phyloP scores from a whole-genome alignment of 2,113 vertebrate species.

The Albula goreensis region DNA sequence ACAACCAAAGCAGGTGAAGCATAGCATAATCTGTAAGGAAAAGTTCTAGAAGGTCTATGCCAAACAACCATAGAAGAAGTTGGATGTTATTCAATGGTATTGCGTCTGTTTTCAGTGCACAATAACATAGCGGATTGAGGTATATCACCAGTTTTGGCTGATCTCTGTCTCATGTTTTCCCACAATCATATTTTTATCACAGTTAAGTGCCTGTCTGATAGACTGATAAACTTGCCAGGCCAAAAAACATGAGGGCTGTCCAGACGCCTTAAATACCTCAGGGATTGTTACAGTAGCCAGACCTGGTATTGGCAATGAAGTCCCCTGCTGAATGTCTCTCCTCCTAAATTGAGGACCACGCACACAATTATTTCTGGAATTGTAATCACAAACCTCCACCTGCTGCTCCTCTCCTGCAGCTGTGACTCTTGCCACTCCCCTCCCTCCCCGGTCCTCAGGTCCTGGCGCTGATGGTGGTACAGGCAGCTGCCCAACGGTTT shows the following conservation, averaged over 20 bases:
- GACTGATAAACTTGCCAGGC: not conserved
- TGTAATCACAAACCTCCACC: slow-evolving; percentile 57
- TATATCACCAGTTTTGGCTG: not conserved
- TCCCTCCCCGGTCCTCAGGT: not conserved
- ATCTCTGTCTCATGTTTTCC: not conserved
- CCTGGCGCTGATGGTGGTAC: not conserved
- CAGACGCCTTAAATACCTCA: no score
- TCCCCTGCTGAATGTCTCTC: slow-evolving; percentile 32
- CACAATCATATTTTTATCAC: not conserved
- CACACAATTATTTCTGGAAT: slow-evolving; percentile 58
- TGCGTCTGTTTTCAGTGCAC: not conserved
- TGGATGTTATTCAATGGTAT: not conserved
- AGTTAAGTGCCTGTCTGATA: not conserved
- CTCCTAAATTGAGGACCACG: slow-evolving; percentile 51
- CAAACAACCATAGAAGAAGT: not conserved
- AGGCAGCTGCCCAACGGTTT: not conserved
- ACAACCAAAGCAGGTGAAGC: no score
- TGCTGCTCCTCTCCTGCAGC: slow-evolving; percentile 47
- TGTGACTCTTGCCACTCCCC: slow-evolving; percentile 18
- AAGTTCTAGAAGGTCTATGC: not conserved
- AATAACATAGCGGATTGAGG: not conserved
- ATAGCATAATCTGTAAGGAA: not conserved
- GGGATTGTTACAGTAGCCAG: no score
- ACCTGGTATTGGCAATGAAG: slow-evolving; percentile 27
- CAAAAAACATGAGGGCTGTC: slow-evolving; percentile 19